A percentile compares a stretch with the other conserved stretches of the same genome.
Evolutionary conservation across 2,113 vertebrate genomes (phyloP).

Genomic region (Mellivora capensis): DNA sequence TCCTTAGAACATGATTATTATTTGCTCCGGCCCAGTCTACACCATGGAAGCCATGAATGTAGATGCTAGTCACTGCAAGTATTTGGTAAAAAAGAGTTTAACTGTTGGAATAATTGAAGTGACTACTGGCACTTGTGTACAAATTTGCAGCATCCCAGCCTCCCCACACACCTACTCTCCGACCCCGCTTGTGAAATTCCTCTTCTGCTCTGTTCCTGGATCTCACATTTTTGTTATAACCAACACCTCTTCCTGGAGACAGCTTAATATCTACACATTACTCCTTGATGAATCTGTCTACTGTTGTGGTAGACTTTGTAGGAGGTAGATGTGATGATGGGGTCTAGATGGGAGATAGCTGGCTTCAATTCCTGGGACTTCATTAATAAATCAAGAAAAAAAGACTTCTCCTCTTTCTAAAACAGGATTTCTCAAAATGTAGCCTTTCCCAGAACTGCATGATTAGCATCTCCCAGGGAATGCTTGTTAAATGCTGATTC

Average conservation of each 20-base stretch:
- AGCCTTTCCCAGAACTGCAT: background rate
- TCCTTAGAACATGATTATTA: background rate
- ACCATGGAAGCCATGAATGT: background rate
- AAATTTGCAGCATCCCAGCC: background rate
- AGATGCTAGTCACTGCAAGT: background rate
- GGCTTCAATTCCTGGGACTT: background rate
- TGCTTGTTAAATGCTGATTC: background rate
- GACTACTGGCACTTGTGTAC: background rate
- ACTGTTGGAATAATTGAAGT: background rate
- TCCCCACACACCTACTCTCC: background rate
- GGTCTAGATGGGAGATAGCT: background rate
- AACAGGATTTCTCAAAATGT: background rate
- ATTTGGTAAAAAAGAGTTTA: conserved; percentile 2
- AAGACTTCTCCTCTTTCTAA: background rate
- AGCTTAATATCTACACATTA: background rate
- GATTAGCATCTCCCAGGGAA: background rate
- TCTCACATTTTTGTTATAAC: background rate
- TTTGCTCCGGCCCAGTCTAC: background rate
- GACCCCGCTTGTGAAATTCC: background rate
- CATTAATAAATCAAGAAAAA: background rate
- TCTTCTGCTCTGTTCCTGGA: background rate
- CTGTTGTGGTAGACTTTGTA: background rate
- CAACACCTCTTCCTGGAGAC: background rate
- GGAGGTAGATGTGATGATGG: background rate
- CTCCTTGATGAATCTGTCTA: background rate